A percentile compares a stretch with the other conserved stretches of the same genome.
Evolutionary conservation across 2,797 vertebrate genomes (phyloP).

Genomic region (Pelochelys cantorii): DNA sequence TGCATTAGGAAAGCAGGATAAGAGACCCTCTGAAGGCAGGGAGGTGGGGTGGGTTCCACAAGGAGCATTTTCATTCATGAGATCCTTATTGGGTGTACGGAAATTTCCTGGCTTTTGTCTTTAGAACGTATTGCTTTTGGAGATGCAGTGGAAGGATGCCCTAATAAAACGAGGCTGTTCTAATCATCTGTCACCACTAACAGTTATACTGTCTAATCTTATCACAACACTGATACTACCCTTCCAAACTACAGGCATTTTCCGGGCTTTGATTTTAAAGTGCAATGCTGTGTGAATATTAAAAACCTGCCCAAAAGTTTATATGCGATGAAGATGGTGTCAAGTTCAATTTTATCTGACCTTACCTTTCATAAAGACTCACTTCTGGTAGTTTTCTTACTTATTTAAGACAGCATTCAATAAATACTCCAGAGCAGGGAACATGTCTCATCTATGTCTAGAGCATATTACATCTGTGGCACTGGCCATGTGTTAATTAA

Average conservation of each 20-base stretch:
- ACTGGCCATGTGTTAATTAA: slow-evolving; percentile 63
- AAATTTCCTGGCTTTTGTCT: background rate
- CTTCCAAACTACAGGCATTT: slow-evolving; percentile 33
- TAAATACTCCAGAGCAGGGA: slow-evolving; percentile 70
- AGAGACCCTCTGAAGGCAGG: too few species aligned
- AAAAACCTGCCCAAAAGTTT: background rate
- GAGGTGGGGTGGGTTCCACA: background rate
- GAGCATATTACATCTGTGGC: slow-evolving; percentile 72
- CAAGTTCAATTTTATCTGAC: slow-evolving; percentile 17
- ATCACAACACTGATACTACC: background rate
- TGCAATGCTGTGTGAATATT: background rate
- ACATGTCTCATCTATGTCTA: slow-evolving; percentile 65
- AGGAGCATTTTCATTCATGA: background rate
- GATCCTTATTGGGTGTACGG: background rate
- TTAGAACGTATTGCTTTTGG: background rate
- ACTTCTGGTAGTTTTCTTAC: slow-evolving; percentile 47
- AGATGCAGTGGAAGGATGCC: background rate
- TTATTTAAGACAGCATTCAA: slow-evolving; percentile 18
- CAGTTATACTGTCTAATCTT: background rate
- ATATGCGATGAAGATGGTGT: background rate
- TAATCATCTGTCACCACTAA: background rate
- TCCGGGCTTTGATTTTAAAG: background rate
- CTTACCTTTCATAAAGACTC: slow-evolving; percentile 31
- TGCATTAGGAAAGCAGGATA: too few species aligned
- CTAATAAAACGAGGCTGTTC: background rate